Base-by-base conservation (phyloP, 35 echinoderm and acorn worm species). In the Stichopus chloronotus region DNA sequence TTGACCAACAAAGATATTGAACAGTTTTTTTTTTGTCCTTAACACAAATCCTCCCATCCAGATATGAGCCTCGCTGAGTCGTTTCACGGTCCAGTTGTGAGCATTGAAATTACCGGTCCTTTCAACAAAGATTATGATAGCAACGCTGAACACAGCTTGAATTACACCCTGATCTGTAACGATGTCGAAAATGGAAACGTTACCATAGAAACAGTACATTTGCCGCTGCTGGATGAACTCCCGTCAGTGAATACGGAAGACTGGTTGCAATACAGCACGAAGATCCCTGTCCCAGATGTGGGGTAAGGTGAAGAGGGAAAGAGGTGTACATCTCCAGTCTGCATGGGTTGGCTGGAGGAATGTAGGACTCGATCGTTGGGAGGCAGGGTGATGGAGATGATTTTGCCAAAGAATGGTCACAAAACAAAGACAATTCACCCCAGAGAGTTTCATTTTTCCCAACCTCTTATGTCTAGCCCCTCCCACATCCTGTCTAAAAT, bases 81-180 rank as follows among this genome's bases (percentile, higher is more conserved):
- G 22, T 5, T 16, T 61, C 60, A 55, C 4, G 19, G 12, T n/a
- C 87, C 87, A 43, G 21, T 89, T 52, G 60, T 71, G 17, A 89
- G 71, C 65, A n/a, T 89, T 71, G 24, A 89, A 8, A 52, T 89
- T 10, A 21, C 58, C 71, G 87, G 57, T 63, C 87, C 87, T 71
- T 25, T 89, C 7, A 21, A 89, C 57, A 89, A 89, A 71, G 87
- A 89, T 25, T 53, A 19, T 71, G 87, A 89, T 22, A 53, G 19
- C 12, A 59, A 21, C 65, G 20, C 59, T 14, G 17, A 52, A 2
- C 9, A 30, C 6, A 52, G 55, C 10, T 52, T 89, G 87, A 89
- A 25, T 43, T 89, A 60, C 60, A 89, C 87, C 8, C 8, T 89
- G 59, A 61, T 65, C 3, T 89, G 71, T 61, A 71, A 12, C 23